Percentiles rank a stretch among this genome's conserved stretches.
Conservation (phyloP, 2,113 vertebrate genomes). For the Poicephalus meyeri region DNA sequence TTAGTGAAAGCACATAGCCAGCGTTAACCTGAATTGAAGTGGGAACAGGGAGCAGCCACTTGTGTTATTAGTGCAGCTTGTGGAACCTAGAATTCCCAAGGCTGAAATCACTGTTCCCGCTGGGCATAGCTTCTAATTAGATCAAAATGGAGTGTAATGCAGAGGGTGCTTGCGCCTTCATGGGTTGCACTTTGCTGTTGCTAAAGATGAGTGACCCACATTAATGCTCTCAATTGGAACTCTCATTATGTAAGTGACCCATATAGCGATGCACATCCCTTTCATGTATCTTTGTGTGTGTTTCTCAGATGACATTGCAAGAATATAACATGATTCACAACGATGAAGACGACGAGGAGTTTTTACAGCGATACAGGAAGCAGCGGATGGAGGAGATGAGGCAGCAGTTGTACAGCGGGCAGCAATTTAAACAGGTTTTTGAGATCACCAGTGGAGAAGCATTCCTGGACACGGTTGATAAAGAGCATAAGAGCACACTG, state of each 20-base stretch:
- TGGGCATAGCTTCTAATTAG: not conserved
- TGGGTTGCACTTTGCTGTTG: not conserved
- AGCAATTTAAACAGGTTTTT: slow-evolving; percentile 87
- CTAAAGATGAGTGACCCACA: not conserved
- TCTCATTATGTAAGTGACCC: not conserved
- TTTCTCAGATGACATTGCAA: slow-evolving; percentile 86
- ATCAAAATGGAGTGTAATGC: not conserved
- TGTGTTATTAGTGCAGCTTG: not conserved
- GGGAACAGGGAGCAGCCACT: not conserved
- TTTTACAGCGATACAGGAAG: slow-evolving; percentile 92
- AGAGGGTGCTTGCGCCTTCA: not conserved
- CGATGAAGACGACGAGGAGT: slow-evolving; percentile 88
- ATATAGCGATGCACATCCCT: not conserved
- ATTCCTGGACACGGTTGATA: slow-evolving; percentile 91
- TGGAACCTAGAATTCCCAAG: not conserved
- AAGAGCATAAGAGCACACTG: slow-evolving; percentile 87
- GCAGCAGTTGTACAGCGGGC: slow-evolving; percentile 85
- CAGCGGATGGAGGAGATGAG: slow-evolving; percentile 97
- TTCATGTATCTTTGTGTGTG: not conserved
- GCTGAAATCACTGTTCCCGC: not conserved
- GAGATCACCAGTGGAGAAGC: slow-evolving; percentile 88
- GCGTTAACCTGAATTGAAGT: slow-evolving; percentile 17
- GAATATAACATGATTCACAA: slow-evolving; percentile 87
- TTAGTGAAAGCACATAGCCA: not conserved
- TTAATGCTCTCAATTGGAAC: slow-evolving; percentile 2